Evolutionary conservation across 1,140 invertebrate species (phyloP).

Genomic region (Andrena cerasifolii): DNA sequence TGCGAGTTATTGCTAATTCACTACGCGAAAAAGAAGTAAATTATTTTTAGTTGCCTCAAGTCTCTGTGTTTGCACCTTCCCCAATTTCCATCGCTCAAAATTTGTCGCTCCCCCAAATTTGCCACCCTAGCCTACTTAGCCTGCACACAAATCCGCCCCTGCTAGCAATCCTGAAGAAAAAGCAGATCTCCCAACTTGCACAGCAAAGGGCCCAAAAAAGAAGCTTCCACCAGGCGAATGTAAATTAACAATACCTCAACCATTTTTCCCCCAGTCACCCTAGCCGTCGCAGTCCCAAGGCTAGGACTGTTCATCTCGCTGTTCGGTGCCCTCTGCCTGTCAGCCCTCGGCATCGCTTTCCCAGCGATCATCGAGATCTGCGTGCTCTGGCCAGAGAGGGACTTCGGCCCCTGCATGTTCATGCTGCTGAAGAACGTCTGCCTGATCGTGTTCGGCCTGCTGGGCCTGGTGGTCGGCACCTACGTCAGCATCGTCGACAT

Average conservation of each 20-base stretch:
- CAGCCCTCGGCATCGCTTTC: constrained; percentile 91
- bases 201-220: no score
- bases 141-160: no score
- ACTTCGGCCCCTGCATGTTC: constrained; percentile 79
- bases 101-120: no score
- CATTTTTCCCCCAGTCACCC: constrained; percentile 84
- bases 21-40: no score
- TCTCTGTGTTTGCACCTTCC: no score
- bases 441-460: constrained; percentile 85
- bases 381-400: constrained; percentile 82
- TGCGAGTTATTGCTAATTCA: no score
- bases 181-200: no score
- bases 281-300: constrained; percentile 89
- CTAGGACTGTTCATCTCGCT: constrained; percentile 93
- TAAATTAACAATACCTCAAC: constrained; percentile 36
- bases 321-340: constrained; percentile 91
- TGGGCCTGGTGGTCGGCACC: constrained; percentile 88
- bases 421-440: constrained; percentile 84
- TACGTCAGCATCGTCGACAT: constrained; percentile 87
- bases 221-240: no score
- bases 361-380: constrained; percentile 92
- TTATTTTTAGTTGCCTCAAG: no score
- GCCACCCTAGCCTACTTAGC: no score
- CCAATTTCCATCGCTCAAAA: no score
- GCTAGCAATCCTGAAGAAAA: no score